A percentile compares a stretch with the other conserved stretches of the same genome.
phyloP scores from a whole-genome alignment of 2,888 invertebrate species.

The Boloria euphrosyne region DNA sequence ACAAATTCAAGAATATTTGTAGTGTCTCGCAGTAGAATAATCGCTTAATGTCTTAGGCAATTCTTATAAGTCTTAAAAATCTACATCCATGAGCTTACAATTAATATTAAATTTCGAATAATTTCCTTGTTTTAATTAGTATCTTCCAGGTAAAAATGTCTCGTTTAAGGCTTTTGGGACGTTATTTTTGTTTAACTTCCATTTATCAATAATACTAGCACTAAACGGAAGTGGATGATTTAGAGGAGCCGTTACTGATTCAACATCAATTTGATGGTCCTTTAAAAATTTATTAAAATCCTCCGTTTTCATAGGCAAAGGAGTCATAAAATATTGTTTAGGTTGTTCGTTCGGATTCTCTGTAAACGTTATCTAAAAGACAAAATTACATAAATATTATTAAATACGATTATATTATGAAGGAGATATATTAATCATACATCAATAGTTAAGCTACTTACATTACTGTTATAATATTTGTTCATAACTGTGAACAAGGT shows the following conservation, averaged over 20 bases:
- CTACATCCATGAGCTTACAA: too few species aligned
- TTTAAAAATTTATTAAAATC: conserved; percentile 63
- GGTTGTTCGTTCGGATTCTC: conserved; percentile 50
- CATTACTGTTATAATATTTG: conserved; percentile 3
- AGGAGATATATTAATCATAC: not conserved
- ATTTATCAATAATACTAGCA: conserved; percentile 20
- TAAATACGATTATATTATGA: not conserved
- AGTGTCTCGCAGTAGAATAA: too few species aligned
- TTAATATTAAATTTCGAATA: not conserved
- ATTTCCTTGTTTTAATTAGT: not conserved
- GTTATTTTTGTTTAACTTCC: conserved; percentile 28
- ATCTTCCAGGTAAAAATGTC: not conserved
- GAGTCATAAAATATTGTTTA: conserved; percentile 59
- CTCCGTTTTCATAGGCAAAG: conserved; percentile 58
- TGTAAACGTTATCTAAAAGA: conserved; percentile 39
- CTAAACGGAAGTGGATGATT: conserved; percentile 23
- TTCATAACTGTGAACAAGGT: conserved; percentile 1
- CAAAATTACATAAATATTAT: not conserved
- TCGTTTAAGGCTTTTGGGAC: conserved; percentile 11
- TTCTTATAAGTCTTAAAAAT: too few species aligned
- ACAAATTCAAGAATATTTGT: too few species aligned
- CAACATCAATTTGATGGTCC: conserved; percentile 56
- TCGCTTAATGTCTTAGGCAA: too few species aligned
- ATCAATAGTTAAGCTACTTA: not conserved
- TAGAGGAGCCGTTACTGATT: conserved; percentile 55